phyloP scores from a whole-genome alignment of 1,140 invertebrate genomes.

The Atopsyche davidsoni region DNA sequence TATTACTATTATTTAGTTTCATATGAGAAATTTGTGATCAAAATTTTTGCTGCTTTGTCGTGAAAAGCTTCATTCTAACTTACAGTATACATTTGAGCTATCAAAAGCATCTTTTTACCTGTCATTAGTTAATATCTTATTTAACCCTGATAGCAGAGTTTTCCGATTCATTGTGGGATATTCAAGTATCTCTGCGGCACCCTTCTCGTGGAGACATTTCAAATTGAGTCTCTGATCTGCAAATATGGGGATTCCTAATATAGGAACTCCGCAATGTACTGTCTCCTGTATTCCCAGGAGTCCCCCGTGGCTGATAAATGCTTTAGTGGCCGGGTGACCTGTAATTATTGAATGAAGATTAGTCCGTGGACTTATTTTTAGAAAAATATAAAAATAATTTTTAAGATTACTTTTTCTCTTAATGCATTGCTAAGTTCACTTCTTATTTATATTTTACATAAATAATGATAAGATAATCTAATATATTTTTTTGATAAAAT shows the following conservation, averaged over 20 bases:
- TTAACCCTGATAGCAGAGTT: conserved; percentile 32
- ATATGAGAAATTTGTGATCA: conserved; percentile 2
- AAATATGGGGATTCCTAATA: conserved; percentile 54
- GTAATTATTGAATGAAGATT: conserved; percentile 11
- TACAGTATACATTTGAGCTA: too few species aligned
- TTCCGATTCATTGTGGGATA: conserved; percentile 34
- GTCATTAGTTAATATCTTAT: conserved; percentile 34
- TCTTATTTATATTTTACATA: too few species aligned
- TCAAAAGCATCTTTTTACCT: conserved; percentile 31
- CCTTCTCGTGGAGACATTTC: conserved; percentile 34
- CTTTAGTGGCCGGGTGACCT: conserved; percentile 42
- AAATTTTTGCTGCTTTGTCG: not conserved
- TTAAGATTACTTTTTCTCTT: too few species aligned
- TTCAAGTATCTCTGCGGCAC: conserved; percentile 34
- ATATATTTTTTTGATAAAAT: too few species aligned
- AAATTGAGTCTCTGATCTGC: conserved; percentile 45
- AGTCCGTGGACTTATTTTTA: too few species aligned
- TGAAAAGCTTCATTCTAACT: not conserved
- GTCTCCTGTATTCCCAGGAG: conserved; percentile 54
- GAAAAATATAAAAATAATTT: too few species aligned
- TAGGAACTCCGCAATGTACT: conserved; percentile 52
- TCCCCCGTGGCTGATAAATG: conserved; percentile 57
- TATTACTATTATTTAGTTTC: not conserved
- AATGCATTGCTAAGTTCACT: too few species aligned
- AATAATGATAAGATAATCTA: too few species aligned